Percentiles rank a stretch among this genome's conserved stretches.
phyloP scores from a whole-genome alignment of 2,113 vertebrate species.

The Electrona antarctica region DNA sequence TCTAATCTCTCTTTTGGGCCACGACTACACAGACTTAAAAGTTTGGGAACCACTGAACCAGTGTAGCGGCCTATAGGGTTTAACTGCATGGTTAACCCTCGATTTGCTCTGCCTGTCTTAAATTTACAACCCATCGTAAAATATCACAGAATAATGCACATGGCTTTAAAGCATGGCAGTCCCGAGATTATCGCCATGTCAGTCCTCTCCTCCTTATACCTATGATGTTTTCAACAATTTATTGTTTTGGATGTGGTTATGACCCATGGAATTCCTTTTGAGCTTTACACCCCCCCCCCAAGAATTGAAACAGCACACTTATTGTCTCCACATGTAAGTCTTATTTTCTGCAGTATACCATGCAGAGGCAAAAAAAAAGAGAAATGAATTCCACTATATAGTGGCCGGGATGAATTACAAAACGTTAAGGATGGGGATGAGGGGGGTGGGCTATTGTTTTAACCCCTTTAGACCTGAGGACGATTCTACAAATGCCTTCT shows the following conservation, averaged over 20 bases:
- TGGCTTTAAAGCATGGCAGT: not conserved
- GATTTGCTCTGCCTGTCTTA: not conserved
- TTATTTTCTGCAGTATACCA: not conserved
- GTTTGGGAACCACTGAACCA: too few species aligned
- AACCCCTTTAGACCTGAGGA: too few species aligned
- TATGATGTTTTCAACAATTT: constrained; percentile 13
- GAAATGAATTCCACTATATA: too few species aligned
- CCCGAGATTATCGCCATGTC: not conserved
- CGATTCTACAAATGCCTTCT: too few species aligned
- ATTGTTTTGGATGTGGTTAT: constrained; percentile 5
- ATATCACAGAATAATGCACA: not conserved
- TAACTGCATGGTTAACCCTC: not conserved
- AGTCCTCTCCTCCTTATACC: not conserved
- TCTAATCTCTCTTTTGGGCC: too few species aligned
- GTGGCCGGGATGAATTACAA: too few species aligned
- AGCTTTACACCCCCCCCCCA: constrained; percentile 18
- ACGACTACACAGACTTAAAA: too few species aligned
- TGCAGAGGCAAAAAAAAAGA: not conserved
- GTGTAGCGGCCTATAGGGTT: too few species aligned
- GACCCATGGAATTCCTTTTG: constrained; percentile 33
- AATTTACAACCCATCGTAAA: not conserved
- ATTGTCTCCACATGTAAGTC: constrained; percentile 48
- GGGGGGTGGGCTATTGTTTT: too few species aligned
- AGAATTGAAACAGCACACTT: constrained; percentile 29
- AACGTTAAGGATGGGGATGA: too few species aligned